phyloP scores from a whole-genome alignment of 2,113 vertebrate species.

The Apteryx mantelli region DNA sequence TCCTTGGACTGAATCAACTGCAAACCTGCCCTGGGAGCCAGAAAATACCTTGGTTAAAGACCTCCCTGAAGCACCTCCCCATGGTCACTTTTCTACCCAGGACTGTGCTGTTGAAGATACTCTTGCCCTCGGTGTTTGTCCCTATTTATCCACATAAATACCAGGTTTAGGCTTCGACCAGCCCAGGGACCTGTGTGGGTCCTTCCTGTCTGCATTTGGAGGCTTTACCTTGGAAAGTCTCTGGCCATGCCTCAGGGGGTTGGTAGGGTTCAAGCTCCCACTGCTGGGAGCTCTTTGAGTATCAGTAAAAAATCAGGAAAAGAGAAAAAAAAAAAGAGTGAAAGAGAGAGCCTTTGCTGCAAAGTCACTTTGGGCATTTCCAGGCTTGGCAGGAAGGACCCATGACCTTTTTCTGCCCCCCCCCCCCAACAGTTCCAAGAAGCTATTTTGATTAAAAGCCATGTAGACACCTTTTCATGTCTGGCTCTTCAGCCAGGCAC shows the following conservation, averaged over 20 bases:
- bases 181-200: background rate
- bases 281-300: accelerated
- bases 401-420: background rate
- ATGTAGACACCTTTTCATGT: background rate
- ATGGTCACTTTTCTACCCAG: background rate
- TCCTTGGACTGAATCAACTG: background rate
- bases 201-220: background rate
- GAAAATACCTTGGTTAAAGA: background rate
- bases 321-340: background rate
- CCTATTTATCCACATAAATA: background rate
- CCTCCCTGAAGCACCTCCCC: background rate
- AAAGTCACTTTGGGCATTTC: background rate
- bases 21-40: background rate
- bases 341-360: background rate
- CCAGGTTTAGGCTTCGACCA: background rate
- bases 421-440: background rate
- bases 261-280: background rate
- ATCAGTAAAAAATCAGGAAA: background rate
- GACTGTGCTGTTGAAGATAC: background rate
- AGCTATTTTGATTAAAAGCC: background rate
- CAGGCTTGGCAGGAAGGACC: background rate
- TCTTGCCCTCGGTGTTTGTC: background rate
- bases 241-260: background rate
- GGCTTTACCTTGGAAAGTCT: background rate
- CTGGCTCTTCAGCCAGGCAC: background rate